Base-by-base conservation (phyloP, 2,797 vertebrate species). In the Sebastes minor region DNA sequence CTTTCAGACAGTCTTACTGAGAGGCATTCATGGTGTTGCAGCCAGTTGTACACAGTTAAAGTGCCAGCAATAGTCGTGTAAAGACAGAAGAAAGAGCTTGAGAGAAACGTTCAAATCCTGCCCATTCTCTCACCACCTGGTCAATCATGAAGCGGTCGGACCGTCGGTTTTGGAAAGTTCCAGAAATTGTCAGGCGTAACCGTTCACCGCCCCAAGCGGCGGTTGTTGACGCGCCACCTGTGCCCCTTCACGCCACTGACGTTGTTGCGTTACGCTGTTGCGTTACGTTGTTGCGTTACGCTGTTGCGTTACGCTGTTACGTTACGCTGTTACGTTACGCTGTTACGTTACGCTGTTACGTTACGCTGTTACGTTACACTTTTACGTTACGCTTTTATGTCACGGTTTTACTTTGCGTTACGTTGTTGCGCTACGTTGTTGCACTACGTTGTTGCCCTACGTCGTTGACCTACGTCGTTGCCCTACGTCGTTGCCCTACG, bases 401-500 rank as follows among this genome's bases (percentile, higher is more conserved):
- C 8, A 28, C 28, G 30, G 1, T 32, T 3, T 32, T 32, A 32
- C 30, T 0, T 33, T 33, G 3, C 9, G 32, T 10, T 33, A 33
- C 32, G 32, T 33, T 28, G 27, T 28, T 1, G 27, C 27, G 1
- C 1, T 28, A 28, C 2, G 28, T 28, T 2, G 33, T 33, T 3
- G 33, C 33, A 10, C 10, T 11, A 35, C 10, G 33, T 35, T 1
- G 32, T 33, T 4, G 32, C 9, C 0, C 9, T 32, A 32, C 0
- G 9, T 11, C 0, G 38, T 16, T 0, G 38, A 1, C 0, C 5
- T 16, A 42, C 10, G 33, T 35, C 3, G 32, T 33, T 4, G 32
- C 9, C 0, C 9, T 32, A 32, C 0, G 9, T 11, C 0, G 38
- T 16, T 0, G 38, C 2, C 0, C 5, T 16, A 42, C 14, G 5